These are phyloP conservation scores for Drosophila nigromelanica DNA, from an alignment of 1,140 invertebrate genomes.

Conservation along the genomic window DNA sequence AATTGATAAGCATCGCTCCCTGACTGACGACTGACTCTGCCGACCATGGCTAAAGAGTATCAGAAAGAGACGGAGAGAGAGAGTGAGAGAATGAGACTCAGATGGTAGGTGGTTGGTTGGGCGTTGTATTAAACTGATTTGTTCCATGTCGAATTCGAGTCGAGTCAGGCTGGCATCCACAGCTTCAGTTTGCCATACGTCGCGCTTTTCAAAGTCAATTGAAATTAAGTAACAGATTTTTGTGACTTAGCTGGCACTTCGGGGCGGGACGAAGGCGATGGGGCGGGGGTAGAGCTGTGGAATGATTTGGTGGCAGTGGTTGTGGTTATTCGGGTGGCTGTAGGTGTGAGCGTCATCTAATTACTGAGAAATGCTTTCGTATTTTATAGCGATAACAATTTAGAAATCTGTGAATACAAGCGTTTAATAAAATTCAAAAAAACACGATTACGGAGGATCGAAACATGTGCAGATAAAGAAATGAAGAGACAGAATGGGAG, in stretches of 20 bases:
- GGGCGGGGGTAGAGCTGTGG: background rate
- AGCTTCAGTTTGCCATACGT: conserved; percentile 40
- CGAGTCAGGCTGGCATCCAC: conserved; percentile 41
- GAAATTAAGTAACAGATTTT: conserved; percentile 82
- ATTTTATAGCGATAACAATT: too few species aligned
- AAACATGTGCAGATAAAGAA: too few species aligned
- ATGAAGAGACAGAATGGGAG: too few species aligned
- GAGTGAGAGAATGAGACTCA: too few species aligned
- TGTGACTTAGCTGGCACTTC: conserved; percentile 31
- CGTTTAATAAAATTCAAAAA: background rate
- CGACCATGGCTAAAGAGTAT: background rate
- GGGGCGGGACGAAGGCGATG: background rate
- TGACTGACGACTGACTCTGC: conserved; percentile 29
- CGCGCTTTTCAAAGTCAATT: conserved; percentile 77
- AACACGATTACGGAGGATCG: background rate
- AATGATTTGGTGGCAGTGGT: background rate
- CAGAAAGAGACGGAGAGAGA: background rate
- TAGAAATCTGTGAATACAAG: too few species aligned
- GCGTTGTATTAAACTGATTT: conserved; percentile 75
- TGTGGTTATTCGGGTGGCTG: conserved; percentile 13
- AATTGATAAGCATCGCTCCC: conserved; percentile 80
- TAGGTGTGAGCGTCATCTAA: conserved; percentile 9
- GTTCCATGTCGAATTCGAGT: conserved; percentile 65
- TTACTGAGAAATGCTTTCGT: too few species aligned
- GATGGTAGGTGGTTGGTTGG: conserved; percentile 2